phyloP scores from a whole-genome alignment of 1,140 invertebrate species.

The Dreissena rostriformis region DNA sequence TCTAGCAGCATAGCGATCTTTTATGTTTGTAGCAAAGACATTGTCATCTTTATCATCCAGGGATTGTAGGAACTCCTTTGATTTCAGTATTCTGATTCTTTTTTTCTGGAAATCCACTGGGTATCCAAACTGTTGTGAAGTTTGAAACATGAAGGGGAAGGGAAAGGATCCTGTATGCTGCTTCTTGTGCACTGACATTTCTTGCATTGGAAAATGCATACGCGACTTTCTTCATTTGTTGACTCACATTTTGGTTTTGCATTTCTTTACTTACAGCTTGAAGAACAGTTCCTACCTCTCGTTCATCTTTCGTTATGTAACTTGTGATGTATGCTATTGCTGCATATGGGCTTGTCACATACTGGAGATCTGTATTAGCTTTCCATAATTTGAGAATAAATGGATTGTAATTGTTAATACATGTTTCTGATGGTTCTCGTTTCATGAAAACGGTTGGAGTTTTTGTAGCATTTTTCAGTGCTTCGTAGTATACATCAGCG shows the following conservation, averaged over 20 bases:
- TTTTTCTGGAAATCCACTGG: slow-evolving; percentile 50
- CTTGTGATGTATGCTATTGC: slow-evolving; percentile 38
- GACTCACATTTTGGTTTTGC: slow-evolving; percentile 29
- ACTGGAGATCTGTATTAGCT: slow-evolving; percentile 55
- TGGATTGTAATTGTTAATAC: slow-evolving; percentile 49
- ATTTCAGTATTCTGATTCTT: slow-evolving; percentile 46
- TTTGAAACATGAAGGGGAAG: slow-evolving; percentile 44
- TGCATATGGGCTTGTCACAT: slow-evolving; percentile 52
- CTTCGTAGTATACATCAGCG: slow-evolving; percentile 30
- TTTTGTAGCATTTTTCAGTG: slow-evolving; percentile 36
- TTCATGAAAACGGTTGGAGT: slow-evolving; percentile 46
- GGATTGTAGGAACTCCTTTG: slow-evolving; percentile 21
- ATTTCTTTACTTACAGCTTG: slow-evolving; percentile 48
- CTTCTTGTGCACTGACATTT: slow-evolving; percentile 49
- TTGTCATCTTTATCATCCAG: slow-evolving; percentile 55
- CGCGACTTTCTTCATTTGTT: slow-evolving; percentile 49
- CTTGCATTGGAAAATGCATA: slow-evolving; percentile 41
- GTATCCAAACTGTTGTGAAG: slow-evolving; percentile 41
- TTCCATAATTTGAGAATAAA: slow-evolving; percentile 33
- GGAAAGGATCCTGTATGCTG: slow-evolving; percentile 35
- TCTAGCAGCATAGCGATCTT: slow-evolving; percentile 48
- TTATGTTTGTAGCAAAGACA: slow-evolving; percentile 39
- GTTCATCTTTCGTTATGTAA: slow-evolving; percentile 48
- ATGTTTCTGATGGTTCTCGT: slow-evolving; percentile 27
- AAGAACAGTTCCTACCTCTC: slow-evolving; percentile 46